Percentiles rank a stretch among this genome's conserved stretches.
These are phyloP conservation scores for Dicrostonyx torquatus DNA, from an alignment of 2,797 vertebrate species.

Conservation along the genomic window DNA sequence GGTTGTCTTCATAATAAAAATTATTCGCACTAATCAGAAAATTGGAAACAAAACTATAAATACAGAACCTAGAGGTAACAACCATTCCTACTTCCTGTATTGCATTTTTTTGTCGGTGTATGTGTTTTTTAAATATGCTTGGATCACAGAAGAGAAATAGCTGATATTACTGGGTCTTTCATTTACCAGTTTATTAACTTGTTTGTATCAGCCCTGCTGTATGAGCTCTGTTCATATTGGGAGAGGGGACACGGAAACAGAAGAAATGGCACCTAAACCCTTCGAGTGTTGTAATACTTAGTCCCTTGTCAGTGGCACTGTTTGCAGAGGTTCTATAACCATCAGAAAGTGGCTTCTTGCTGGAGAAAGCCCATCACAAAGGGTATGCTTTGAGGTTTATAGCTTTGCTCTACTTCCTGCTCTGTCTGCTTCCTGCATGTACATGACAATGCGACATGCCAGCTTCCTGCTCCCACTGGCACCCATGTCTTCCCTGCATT, in stretches of 20 bases:
- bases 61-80: background rate
- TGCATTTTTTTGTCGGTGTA: background rate
- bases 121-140: slow-evolving; percentile 16
- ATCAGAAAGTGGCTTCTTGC: background rate
- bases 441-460: background rate
- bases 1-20: background rate
- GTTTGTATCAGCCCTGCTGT: background rate
- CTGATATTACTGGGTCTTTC: background rate
- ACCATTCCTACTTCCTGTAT: background rate
- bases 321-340: background rate
- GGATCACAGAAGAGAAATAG: background rate
- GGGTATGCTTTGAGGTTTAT: background rate
- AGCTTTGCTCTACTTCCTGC: no score
- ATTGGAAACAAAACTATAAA: slow-evolving; percentile 18
- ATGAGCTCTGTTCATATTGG: background rate
- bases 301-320: background rate
- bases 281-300: background rate
- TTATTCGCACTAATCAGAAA: slow-evolving; percentile 20
- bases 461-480: background rate
- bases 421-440: background rate
- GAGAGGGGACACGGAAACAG: background rate
- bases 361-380: background rate
- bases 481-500: background rate
- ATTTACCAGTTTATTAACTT: background rate
- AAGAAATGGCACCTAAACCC: background rate